Percentiles rank a stretch among this genome's conserved stretches.
These are phyloP conservation scores for Periplaneta americana DNA, from an alignment of 1,140 invertebrate species.

Conservation along the genomic window DNA sequence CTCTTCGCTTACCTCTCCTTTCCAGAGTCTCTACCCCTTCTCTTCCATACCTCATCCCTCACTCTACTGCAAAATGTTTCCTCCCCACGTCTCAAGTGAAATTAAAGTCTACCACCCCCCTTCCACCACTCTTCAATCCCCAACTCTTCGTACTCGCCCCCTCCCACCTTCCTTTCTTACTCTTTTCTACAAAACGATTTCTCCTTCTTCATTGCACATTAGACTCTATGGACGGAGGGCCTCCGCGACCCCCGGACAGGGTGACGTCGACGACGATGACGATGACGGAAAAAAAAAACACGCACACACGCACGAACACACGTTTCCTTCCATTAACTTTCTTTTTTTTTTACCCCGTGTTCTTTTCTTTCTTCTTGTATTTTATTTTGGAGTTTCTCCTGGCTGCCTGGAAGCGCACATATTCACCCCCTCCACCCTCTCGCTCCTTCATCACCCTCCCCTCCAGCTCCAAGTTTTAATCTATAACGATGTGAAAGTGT, in stretches of 20 bases:
- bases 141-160: not conserved
- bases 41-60: not conserved
- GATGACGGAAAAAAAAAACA: not conserved
- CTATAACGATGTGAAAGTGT: not conserved
- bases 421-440: not conserved
- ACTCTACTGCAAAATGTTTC: constrained; percentile 1
- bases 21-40: not conserved
- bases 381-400: not conserved
- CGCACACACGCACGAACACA: constrained; percentile 7
- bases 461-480: not conserved
- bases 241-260: not conserved
- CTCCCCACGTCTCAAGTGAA: constrained; percentile 20
- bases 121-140: too few relatives aligned
- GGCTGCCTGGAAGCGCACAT: not conserved
- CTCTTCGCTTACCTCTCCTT: constrained; percentile 6
- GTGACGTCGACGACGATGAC: not conserved
- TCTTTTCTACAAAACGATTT: constrained; percentile 16
- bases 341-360: not conserved
- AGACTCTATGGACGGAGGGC: not conserved
- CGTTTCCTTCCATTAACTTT: constrained; percentile 6
- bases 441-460: not conserved
- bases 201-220: constrained; percentile 19
- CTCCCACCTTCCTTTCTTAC: not conserved
- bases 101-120: constrained; percentile 15
- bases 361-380: constrained; percentile 1